Percentiles rank a stretch among this genome's conserved stretches.
Evolutionary conservation across 2,888 invertebrate species (phyloP).

Genomic region (Microctonus brassicae): DNA sequence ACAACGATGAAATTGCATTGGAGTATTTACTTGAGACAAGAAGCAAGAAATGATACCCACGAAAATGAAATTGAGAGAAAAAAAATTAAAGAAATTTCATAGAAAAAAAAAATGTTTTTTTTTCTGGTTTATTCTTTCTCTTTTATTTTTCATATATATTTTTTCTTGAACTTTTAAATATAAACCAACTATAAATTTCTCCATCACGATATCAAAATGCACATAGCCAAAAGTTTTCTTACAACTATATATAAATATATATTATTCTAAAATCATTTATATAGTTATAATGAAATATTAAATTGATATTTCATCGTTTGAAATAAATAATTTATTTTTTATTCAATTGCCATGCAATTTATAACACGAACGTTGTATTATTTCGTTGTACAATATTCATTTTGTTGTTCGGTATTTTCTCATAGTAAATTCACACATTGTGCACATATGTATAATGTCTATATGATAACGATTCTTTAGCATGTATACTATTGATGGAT

Average conservation of each 20-base stretch:
- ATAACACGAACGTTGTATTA: not conserved
- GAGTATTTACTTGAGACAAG: not conserved
- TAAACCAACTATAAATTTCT: no score
- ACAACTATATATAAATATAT: not conserved
- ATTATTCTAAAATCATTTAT: not conserved
- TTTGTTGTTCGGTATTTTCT: not conserved
- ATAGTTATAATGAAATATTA: not conserved
- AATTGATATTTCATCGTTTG: not conserved
- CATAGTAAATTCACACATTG: not conserved
- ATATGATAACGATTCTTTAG: not conserved
- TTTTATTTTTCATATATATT: no score
- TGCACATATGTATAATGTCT: not conserved
- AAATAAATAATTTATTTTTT: not conserved
- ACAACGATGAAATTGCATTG: not conserved
- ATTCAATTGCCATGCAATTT: not conserved
- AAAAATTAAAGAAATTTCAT: not conserved
- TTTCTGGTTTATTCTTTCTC: not conserved
- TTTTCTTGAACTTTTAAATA: no score
- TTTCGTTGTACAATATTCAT: not conserved
- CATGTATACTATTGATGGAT: not conserved
- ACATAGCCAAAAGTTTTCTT: not conserved
- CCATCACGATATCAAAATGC: no score
- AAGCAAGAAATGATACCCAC: not conserved
- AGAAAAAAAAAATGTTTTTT: not conserved
- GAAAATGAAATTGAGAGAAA: not conserved